Conservation (phyloP, 2,888 invertebrate species). For the Nezara viridula region DNA sequence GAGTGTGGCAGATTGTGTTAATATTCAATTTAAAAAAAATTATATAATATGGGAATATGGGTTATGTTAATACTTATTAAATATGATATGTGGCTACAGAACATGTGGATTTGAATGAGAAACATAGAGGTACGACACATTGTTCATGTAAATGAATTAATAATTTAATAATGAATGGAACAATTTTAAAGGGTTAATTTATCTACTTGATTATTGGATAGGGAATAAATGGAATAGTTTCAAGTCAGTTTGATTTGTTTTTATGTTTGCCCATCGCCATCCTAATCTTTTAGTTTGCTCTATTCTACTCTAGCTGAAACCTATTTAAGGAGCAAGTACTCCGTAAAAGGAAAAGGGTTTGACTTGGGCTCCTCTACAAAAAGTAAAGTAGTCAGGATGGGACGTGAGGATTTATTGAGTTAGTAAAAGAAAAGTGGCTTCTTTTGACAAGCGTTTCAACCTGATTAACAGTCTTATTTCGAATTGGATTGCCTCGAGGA, state of each 20-base stretch:
- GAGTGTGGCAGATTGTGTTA: no score
- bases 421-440: constrained; percentile 39
- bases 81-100: no score
- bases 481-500: neutral
- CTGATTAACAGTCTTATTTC: constrained; percentile 39
- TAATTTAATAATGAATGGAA: no score
- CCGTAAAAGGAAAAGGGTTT: constrained; percentile 44
- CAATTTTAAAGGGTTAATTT: no score
- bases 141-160: no score
- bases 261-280: neutral
- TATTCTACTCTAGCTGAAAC: constrained; percentile 19
- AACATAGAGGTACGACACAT: no score
- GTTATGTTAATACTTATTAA: no score
- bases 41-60: no score
- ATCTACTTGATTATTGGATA: no score
- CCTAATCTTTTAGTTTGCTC: constrained; percentile 5
- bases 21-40: no score
- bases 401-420: constrained; percentile 37
- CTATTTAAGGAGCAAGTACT: constrained; percentile 22
- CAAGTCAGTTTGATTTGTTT: neutral
- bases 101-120: no score
- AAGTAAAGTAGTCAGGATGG: constrained; percentile 38
- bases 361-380: neutral
- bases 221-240: neutral
- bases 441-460: constrained; percentile 43